Percentiles rank a stretch among this genome's conserved stretches.
phyloP scores from a whole-genome alignment of 2,797 vertebrate genomes.

The Hoplostethus mediterraneus region DNA sequence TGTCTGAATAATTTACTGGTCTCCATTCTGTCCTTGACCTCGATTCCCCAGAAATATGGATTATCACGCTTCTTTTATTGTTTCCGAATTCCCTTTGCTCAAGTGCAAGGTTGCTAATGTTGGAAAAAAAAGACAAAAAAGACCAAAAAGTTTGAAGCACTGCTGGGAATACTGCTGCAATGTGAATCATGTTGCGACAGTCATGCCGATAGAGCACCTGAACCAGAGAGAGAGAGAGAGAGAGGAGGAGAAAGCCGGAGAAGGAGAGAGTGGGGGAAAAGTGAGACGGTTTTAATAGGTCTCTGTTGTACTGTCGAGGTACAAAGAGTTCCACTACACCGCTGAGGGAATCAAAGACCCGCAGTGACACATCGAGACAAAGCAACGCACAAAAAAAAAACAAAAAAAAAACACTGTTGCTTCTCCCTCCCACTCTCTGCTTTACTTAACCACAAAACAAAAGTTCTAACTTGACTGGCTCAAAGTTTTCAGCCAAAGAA shows the following conservation, averaged over 20 bases:
- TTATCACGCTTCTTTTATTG: not conserved
- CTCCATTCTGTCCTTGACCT: not conserved
- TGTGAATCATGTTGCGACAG: not conserved
- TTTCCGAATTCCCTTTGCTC: not conserved
- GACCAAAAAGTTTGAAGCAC: not conserved
- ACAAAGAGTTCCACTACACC: constrained; percentile 35
- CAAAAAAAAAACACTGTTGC: constrained; percentile 5
- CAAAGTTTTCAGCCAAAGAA: constrained; percentile 48
- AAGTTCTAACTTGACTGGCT: constrained; percentile 32
- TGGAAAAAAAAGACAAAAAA: not conserved
- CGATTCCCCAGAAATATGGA: not conserved
- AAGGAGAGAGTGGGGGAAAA: not conserved
- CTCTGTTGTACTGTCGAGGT: constrained; percentile 59
- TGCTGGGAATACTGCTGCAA: not conserved
- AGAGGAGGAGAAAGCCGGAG: constrained; percentile 14
- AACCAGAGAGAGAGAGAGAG: constrained; percentile 31
- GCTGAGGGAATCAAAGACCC: constrained; percentile 50
- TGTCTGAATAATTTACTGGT: not conserved
- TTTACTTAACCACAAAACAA: constrained; percentile 31
- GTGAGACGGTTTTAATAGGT: constrained; percentile 17
- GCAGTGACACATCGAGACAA: constrained; percentile 42
- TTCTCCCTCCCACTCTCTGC: constrained; percentile 22
- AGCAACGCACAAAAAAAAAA: constrained; percentile 34
- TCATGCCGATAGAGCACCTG: constrained; percentile 24
- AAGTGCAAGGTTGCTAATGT: not conserved